phyloP scores from a whole-genome alignment of 2,797 vertebrate species.

The Smutsia temminckii region DNA sequence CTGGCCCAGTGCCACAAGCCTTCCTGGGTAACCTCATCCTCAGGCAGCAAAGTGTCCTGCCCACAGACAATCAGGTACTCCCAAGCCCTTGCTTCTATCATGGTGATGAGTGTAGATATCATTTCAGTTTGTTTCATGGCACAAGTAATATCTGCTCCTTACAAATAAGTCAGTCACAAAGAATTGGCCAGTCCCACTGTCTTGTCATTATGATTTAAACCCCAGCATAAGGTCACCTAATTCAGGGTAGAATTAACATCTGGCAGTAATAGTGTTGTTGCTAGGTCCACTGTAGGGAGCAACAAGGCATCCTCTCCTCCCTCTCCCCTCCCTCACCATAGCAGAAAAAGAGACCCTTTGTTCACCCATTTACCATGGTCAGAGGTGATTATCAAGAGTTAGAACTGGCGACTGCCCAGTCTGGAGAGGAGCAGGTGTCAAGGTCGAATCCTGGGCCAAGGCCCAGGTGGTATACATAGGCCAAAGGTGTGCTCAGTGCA shows the following conservation, averaged over 20 bases:
- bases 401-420: background rate
- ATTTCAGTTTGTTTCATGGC: background rate
- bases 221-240: background rate
- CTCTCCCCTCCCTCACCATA: background rate
- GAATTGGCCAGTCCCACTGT: background rate
- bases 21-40: conserved; percentile 15
- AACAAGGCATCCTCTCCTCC: background rate
- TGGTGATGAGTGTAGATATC: background rate
- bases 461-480: background rate
- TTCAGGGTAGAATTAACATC: background rate
- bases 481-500: background rate
- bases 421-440: background rate
- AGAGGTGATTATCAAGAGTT: conserved; percentile 10
- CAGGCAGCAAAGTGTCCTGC: background rate
- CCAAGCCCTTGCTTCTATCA: background rate
- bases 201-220: conserved; percentile 10
- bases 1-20: background rate
- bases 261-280: background rate
- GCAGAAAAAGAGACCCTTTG: background rate
- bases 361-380: background rate
- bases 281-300: background rate
- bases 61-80: background rate
- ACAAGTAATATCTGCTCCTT: background rate
- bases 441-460: background rate
- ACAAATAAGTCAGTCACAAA: background rate